Conservation (phyloP, 2,113 vertebrate species). For the Aegithalos caudatus region DNA sequence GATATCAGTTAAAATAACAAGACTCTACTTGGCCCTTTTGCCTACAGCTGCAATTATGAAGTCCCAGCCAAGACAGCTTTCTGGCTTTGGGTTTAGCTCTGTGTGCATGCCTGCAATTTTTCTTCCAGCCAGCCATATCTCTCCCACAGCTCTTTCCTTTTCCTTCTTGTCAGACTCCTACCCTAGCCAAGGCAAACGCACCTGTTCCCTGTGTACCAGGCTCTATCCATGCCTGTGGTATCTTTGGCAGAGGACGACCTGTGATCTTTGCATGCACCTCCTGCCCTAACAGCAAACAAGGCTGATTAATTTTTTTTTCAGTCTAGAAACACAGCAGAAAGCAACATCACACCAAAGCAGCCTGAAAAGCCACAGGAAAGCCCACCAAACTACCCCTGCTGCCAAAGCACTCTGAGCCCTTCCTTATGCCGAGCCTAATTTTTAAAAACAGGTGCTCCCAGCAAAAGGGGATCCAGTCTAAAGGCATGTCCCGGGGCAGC, state of each 20-base stretch:
- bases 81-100: not conserved
- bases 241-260: not conserved
- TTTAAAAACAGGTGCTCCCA: not conserved
- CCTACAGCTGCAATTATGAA: not conserved
- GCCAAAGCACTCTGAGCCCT: not conserved
- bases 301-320: not conserved
- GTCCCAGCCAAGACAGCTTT: not conserved
- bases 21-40: not conserved
- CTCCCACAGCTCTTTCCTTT: not conserved
- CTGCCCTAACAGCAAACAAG: not conserved
- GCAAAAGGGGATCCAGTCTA: not conserved
- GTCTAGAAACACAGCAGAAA: not conserved
- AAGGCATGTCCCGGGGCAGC: not conserved
- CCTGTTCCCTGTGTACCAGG: not conserved
- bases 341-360: not conserved
- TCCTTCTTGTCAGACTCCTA: not conserved
- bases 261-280: not conserved
- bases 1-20: not conserved
- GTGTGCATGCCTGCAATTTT: not conserved
- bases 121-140: not conserved
- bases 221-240: not conserved
- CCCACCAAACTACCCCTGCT: not conserved
- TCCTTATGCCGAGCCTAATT: not conserved
- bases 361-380: not conserved
- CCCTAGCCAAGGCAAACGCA: not conserved